Evolutionary conservation across 2,113 vertebrate genomes (phyloP).

Genomic region (Gambusia holbrooki): DNA sequence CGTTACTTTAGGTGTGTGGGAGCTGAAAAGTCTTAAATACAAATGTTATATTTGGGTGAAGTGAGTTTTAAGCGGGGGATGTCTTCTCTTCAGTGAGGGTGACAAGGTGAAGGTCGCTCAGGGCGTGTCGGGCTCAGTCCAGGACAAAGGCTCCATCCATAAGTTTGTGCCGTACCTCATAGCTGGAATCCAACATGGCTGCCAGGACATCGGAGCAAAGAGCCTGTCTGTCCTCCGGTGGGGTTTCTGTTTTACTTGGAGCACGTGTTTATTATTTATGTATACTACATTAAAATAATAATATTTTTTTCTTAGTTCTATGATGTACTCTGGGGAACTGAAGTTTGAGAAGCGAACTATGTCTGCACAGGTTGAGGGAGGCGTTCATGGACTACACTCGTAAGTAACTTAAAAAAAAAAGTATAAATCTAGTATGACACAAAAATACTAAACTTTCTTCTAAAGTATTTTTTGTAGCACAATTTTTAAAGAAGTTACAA

Average conservation of each 20-base stretch:
- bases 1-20: constrained; percentile 89
- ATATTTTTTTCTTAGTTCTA: constrained; percentile 80
- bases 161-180: constrained; percentile 94
- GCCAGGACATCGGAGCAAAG: constrained; percentile 93
- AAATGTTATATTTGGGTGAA: not conserved
- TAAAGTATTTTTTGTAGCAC: not conserved
- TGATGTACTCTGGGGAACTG: constrained; percentile 97
- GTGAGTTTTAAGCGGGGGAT: not conserved
- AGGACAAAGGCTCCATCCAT: constrained; percentile 95
- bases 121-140: constrained; percentile 91
- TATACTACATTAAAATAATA: not conserved
- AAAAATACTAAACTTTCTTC: too few relatives aligned
- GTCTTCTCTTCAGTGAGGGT: constrained; percentile 82
- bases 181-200: constrained; percentile 94
- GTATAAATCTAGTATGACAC: not conserved
- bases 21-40: not conserved
- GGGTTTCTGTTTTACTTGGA: constrained; percentile 35
- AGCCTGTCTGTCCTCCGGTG: constrained; percentile 92
- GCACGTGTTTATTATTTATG: too few relatives aligned
- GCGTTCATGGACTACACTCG: constrained; percentile 93
- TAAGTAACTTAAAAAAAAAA: constrained; percentile 76
- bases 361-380: constrained; percentile 94
- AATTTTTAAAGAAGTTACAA: too few relatives aligned
- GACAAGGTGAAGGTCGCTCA: constrained; percentile 94
- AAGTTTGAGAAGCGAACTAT: constrained; percentile 95